phyloP scores from a whole-genome alignment of 2,113 vertebrate species.

The Genyomyrus donnyi region DNA sequence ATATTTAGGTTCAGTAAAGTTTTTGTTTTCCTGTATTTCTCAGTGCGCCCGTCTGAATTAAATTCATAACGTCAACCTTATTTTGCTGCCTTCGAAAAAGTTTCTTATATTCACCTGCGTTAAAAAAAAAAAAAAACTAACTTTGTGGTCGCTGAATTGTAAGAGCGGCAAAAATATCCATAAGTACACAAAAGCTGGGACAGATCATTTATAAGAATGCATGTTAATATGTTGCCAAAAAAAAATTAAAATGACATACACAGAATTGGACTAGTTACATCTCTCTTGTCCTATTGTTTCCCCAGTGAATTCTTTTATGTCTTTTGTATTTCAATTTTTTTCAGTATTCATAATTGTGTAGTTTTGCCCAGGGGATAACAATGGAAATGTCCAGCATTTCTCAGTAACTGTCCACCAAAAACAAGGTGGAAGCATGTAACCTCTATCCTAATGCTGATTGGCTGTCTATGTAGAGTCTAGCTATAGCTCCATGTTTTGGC shows the following conservation, averaged over 20 bases:
- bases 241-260: background rate
- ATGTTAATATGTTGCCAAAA: background rate
- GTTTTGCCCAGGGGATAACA: background rate
- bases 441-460: background rate
- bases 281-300: background rate
- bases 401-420: background rate
- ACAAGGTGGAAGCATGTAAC: background rate
- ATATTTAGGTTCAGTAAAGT: conserved; percentile 55
- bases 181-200: background rate
- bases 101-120: background rate
- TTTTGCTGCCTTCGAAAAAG: conserved; percentile 43
- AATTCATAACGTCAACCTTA: conserved; percentile 48
- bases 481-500: background rate
- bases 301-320: background rate
- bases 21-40: conserved; percentile 49
- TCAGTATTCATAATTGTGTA: background rate
- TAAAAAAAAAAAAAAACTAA: background rate
- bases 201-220: background rate
- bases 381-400: background rate
- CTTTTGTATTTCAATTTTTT: background rate
- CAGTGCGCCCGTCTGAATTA: conserved; percentile 50
- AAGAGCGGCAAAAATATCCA: background rate
- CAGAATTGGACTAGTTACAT: background rate
- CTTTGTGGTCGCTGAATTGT: background rate
- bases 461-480: background rate